A percentile compares a stretch with the other conserved stretches of the same genome.
phyloP scores from a whole-genome alignment of 1,140 invertebrate genomes.

The Saxidomus purpurata region DNA sequence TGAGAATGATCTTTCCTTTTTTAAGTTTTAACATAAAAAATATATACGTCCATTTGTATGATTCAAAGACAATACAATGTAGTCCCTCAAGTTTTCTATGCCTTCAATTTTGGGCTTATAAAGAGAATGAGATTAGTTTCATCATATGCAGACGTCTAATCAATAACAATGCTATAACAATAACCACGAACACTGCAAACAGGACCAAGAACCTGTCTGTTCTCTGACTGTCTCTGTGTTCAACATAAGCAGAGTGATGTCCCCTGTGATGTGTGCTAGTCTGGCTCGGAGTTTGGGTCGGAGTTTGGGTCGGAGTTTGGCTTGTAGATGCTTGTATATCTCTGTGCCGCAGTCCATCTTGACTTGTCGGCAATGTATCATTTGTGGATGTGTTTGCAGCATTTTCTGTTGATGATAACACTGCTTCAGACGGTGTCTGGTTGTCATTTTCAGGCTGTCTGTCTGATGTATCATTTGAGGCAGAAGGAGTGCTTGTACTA shows the following conservation, averaged over 20 bases:
- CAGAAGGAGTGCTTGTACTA: not conserved
- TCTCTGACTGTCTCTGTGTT: not conserved
- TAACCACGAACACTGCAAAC: slow-evolving; percentile 42
- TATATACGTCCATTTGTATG: no score
- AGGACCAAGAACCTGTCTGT: not conserved
- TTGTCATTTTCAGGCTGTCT: not conserved
- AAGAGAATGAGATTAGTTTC: slow-evolving; percentile 21
- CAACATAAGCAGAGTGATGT: not conserved
- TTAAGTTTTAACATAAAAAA: no score
- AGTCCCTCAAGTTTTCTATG: no score
- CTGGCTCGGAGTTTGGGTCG: not conserved
- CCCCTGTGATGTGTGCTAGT: not conserved
- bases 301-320: not conserved
- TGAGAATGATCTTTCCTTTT: no score
- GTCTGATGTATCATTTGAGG: not conserved
- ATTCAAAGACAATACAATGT: no score
- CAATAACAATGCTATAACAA: slow-evolving; percentile 37
- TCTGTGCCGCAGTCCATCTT: slow-evolving; percentile 18
- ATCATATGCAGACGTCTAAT: slow-evolving; percentile 50
- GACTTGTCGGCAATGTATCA: not conserved
- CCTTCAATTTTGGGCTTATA: not conserved
- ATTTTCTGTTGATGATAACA: slow-evolving; percentile 4
- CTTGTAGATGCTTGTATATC: not conserved
- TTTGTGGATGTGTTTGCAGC: slow-evolving; percentile 15
- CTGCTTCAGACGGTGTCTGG: not conserved